Evolutionary conservation across 1,140 invertebrate species (phyloP).

Genomic region (Neodiprion lecontei): DNA sequence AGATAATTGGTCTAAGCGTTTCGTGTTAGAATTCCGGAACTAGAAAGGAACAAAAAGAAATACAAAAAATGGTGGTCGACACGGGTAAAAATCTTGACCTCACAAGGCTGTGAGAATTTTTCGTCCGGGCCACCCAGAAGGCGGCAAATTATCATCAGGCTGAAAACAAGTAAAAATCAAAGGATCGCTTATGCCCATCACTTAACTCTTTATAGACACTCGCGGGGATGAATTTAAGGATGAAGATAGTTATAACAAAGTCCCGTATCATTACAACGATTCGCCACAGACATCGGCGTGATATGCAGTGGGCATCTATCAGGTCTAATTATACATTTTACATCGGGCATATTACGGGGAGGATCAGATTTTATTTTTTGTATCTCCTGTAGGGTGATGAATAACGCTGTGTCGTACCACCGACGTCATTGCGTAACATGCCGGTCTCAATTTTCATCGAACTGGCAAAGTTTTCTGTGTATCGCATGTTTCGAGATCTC

Average conservation of each 20-base stretch:
- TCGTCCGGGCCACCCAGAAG: neutral
- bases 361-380: too few species aligned
- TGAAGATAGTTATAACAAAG: neutral
- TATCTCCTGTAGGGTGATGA: too few species aligned
- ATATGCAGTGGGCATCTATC: neutral
- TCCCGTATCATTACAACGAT: neutral
- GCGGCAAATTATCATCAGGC: neutral
- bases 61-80: neutral
- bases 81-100: neutral
- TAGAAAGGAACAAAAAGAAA: neutral
- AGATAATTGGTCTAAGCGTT: neutral
- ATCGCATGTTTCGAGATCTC: neutral
- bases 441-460: neutral
- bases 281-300: conserved; percentile 1
- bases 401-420: too few species aligned
- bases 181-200: neutral
- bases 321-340: neutral
- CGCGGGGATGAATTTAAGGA: neutral
- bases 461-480: conserved; percentile 1
- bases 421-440: neutral
- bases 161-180: neutral
- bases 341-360: neutral
- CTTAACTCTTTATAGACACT: neutral
- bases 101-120: conserved; percentile 1
- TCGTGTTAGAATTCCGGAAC: neutral